These are phyloP conservation scores for Nasua narica DNA, from an alignment of 2,797 vertebrate species.

Conservation along the genomic window DNA sequence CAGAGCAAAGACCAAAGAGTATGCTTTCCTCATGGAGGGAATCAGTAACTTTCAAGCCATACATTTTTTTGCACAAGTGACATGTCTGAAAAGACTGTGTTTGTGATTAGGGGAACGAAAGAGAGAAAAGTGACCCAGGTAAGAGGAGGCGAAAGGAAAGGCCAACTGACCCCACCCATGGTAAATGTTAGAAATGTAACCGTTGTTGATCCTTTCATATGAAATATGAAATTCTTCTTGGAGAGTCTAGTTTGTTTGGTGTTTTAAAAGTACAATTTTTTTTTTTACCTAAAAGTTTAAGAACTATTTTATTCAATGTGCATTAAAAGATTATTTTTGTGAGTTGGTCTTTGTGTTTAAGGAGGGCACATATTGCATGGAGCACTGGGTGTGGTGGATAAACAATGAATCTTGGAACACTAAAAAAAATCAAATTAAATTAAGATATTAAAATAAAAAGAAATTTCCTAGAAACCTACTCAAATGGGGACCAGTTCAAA, in stretches of 20 bases:
- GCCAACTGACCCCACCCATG: background rate
- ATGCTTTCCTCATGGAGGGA: background rate
- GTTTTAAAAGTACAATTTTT: background rate
- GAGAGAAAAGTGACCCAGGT: background rate
- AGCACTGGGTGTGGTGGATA: too few species aligned
- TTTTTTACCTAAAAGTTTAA: background rate
- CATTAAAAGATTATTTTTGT: background rate
- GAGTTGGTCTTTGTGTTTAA: background rate
- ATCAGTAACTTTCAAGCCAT: background rate
- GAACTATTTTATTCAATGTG: background rate
- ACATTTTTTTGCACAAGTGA: background rate
- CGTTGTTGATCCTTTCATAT: background rate
- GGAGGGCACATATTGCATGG: too few species aligned
- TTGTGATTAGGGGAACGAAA: background rate
- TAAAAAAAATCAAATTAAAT: background rate
- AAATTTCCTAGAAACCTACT: background rate
- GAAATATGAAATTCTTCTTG: background rate
- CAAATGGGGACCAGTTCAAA: background rate
- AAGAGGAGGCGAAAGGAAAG: slow-evolving; percentile 1
- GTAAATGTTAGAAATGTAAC: background rate
- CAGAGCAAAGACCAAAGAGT: background rate
- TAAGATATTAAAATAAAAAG: too few species aligned
- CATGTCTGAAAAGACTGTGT: background rate
- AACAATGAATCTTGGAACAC: too few species aligned
- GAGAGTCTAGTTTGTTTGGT: background rate